Evolutionary conservation across 1,140 invertebrate species (phyloP).

Genomic region (Chrysomallon squamiferum): DNA sequence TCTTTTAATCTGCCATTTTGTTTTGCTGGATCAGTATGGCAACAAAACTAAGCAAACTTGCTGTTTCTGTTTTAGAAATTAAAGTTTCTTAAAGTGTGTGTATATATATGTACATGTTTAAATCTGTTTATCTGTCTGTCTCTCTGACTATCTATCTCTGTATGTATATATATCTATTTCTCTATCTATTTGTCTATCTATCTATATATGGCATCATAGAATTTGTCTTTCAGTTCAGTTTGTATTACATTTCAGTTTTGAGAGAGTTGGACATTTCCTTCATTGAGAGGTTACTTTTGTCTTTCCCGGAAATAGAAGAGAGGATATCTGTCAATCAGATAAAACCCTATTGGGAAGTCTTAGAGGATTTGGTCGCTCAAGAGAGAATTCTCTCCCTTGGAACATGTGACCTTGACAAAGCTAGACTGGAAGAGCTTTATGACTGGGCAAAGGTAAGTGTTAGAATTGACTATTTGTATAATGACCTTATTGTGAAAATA

Average conservation of each 20-base stretch:
- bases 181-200: too few relatives aligned
- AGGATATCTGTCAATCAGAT: conserved; percentile 67
- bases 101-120: too few relatives aligned
- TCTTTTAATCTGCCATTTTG: too few relatives aligned
- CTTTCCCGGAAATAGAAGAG: conserved; percentile 69
- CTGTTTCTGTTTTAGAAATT: too few relatives aligned
- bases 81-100: too few relatives aligned
- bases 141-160: too few relatives aligned
- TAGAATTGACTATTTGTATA: neutral
- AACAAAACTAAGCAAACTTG: too few relatives aligned
- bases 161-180: too few relatives aligned
- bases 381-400: conserved; percentile 79
- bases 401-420: conserved; percentile 86
- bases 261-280: conserved; percentile 43
- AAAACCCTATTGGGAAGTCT: conserved; percentile 74
- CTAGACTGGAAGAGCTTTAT: conserved; percentile 78
- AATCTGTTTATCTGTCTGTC: too few relatives aligned
- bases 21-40: too few relatives aligned
- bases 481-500: neutral
- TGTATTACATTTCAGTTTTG: neutral
- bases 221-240: too few relatives aligned
- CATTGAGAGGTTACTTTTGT: conserved; percentile 79
- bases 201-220: too few relatives aligned
- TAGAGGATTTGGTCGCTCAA: conserved; percentile 75
- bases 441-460: conserved; percentile 73